These are phyloP conservation scores for Hylia prasina DNA, from an alignment of 2,113 vertebrate genomes.

Conservation along the genomic window DNA sequence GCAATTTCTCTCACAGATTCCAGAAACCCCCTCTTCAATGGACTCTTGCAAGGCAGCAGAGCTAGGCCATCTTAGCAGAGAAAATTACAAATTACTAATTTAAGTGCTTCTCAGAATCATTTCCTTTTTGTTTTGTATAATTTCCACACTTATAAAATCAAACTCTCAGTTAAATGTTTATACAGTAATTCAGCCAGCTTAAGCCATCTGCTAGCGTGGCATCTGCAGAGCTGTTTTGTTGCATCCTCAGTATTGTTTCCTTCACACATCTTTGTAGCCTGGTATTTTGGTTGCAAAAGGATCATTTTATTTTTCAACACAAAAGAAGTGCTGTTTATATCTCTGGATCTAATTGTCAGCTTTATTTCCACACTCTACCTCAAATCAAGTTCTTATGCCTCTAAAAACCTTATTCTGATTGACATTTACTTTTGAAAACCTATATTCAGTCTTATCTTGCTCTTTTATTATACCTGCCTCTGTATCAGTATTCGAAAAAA, in stretches of 20 bases:
- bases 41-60: neutral
- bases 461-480: slow-evolving; percentile 16
- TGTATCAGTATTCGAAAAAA: slow-evolving; percentile 3
- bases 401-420: slow-evolving; percentile 41
- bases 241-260: slow-evolving; percentile 7
- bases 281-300: slow-evolving; percentile 44
- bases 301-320: neutral
- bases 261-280: slow-evolving; percentile 22
- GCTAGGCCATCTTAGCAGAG: neutral
- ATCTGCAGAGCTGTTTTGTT: slow-evolving; percentile 16
- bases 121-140: slow-evolving; percentile 59
- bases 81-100: slow-evolving; percentile 62
- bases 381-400: slow-evolving; percentile 2
- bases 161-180: slow-evolving; percentile 58
- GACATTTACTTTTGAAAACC: slow-evolving; percentile 51
- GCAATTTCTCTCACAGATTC: slow-evolving; percentile 1
- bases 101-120: slow-evolving; percentile 39
- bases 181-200: slow-evolving; percentile 29
- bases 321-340: slow-evolving; percentile 45
- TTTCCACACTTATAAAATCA: slow-evolving; percentile 61
- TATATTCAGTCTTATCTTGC: slow-evolving; percentile 23
- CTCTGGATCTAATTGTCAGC: slow-evolving; percentile 28
- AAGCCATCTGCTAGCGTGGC: slow-evolving; percentile 36
- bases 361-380: slow-evolving; percentile 47
- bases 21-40: neutral